These are phyloP conservation scores for Champsocephalus esox DNA, from an alignment of 2,797 vertebrate genomes.

Conservation along the genomic window DNA sequence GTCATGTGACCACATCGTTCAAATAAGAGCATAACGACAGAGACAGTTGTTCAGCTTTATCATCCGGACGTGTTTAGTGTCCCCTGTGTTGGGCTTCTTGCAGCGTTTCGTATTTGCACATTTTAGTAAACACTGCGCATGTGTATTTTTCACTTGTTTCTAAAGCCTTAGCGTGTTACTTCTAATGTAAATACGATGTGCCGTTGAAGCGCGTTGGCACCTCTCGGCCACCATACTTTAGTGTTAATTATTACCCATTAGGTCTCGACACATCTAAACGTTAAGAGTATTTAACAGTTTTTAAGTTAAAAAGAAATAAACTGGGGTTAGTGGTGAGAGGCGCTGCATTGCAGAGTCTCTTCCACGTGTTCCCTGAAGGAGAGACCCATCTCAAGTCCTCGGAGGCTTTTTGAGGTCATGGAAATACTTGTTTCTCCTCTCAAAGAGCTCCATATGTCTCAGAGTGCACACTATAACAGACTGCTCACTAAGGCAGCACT, in stretches of 20 bases:
- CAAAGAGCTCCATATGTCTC: conserved; percentile 55
- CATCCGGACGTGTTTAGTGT: too few relatives aligned
- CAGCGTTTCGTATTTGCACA: too few relatives aligned
- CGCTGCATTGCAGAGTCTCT: conserved; percentile 63
- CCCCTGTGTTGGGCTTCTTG: too few relatives aligned
- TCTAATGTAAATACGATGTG: too few relatives aligned
- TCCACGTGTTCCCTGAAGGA: conserved; percentile 64
- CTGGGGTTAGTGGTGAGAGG: conserved; percentile 49
- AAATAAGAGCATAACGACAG: too few relatives aligned
- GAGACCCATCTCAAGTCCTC: conserved; percentile 50
- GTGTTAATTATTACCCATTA: conserved; percentile 65
- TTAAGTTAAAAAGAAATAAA: conserved; percentile 33
- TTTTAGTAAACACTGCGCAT: too few relatives aligned
- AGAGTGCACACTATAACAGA: conserved; percentile 48
- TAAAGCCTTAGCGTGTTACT: too few relatives aligned
- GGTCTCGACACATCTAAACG: conserved; percentile 34
- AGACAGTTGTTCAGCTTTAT: too few relatives aligned
- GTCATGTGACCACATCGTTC: too few relatives aligned
- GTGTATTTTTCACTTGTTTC: too few relatives aligned
- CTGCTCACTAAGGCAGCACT: conserved; percentile 55
- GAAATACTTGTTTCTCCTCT: conserved; percentile 47
- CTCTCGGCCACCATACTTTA: conserved; percentile 31
- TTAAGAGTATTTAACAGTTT: conserved; percentile 46
- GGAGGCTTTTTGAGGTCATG: conserved; percentile 34
- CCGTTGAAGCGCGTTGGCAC: too few relatives aligned